phyloP scores from a whole-genome alignment of 2,797 vertebrate genomes.

The Sarcophilus harrisii region DNA sequence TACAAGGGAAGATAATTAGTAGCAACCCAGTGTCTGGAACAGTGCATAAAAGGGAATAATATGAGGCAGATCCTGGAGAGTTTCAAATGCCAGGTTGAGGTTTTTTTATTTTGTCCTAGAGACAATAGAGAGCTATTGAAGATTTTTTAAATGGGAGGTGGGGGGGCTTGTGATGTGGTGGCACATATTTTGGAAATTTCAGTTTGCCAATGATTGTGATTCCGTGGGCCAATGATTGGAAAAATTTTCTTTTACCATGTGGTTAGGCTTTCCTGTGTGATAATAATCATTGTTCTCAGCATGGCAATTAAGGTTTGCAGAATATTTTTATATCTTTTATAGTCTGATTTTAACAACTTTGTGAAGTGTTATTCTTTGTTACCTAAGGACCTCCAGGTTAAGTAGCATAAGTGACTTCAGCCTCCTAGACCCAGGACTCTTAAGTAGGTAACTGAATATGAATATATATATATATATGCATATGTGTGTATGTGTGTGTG shows the following conservation, averaged over 20 bases:
- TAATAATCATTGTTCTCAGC: not conserved
- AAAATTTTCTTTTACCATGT: not conserved
- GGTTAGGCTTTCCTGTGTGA: not conserved
- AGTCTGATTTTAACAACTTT: not conserved
- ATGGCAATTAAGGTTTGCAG: not conserved
- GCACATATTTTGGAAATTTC: not conserved
- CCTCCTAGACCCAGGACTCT: not conserved
- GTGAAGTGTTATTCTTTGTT: not conserved
- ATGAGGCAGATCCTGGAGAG: not conserved
- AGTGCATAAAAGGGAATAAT: not conserved
- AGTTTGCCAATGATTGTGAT: not conserved
- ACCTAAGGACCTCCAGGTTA: not conserved
- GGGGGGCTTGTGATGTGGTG: not conserved
- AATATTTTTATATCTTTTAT: not conserved
- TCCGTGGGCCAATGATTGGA: not conserved
- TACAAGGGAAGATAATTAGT: not conserved
- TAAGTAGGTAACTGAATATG: not conserved
- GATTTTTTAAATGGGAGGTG: not conserved
- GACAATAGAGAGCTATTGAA: not conserved
- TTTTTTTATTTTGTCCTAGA: not conserved
- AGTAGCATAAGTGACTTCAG: not conserved
- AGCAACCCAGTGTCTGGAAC: not conserved
- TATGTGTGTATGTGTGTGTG: too few relatives aligned
- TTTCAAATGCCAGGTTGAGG: not conserved
- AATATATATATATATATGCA: too few relatives aligned